Evolutionary conservation across 2,888 invertebrate species (phyloP).

Genomic region (Aphidoletes aphidimyza): DNA sequence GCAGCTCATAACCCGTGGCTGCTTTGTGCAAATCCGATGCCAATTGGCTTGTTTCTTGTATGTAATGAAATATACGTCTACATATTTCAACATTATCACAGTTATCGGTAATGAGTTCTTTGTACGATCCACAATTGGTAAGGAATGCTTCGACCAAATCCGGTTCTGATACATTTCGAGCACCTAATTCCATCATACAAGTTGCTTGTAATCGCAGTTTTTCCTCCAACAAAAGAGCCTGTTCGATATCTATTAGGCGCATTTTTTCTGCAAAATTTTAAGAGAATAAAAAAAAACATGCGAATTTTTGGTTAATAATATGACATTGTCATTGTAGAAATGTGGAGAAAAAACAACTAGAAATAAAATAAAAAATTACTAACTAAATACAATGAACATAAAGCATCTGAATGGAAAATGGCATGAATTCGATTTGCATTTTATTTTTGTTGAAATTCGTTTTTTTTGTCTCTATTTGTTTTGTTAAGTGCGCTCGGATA

Average conservation of each 20-base stretch:
- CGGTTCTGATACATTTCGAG: not conserved
- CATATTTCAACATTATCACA: conserved; percentile 82
- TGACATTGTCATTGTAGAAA: no score
- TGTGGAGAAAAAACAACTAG: no score
- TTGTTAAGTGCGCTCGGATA: no score
- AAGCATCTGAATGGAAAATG: no score
- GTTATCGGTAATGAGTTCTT: conserved; percentile 80
- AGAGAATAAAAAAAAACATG: conserved; percentile 6
- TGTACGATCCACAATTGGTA: conserved; percentile 69
- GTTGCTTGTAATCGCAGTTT: conserved; percentile 76
- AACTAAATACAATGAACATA: not conserved
- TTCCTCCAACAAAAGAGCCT: conserved; percentile 86
- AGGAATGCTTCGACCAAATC: conserved; percentile 63
- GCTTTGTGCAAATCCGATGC: conserved; percentile 79
- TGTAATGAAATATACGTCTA: conserved; percentile 76
- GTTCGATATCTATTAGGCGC: conserved; percentile 87
- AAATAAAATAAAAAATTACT: not conserved
- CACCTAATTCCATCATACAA: conserved; percentile 60
- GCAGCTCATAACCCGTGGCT: conserved; percentile 75
- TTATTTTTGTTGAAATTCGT: no score
- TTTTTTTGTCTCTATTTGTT: no score
- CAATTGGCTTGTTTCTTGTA: conserved; percentile 74
- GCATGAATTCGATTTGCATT: no score
- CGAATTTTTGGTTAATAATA: conserved; percentile 43
- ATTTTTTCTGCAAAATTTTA: conserved; percentile 75